Conservation (phyloP, 2,113 vertebrate species). For the Isichthys henryi region DNA sequence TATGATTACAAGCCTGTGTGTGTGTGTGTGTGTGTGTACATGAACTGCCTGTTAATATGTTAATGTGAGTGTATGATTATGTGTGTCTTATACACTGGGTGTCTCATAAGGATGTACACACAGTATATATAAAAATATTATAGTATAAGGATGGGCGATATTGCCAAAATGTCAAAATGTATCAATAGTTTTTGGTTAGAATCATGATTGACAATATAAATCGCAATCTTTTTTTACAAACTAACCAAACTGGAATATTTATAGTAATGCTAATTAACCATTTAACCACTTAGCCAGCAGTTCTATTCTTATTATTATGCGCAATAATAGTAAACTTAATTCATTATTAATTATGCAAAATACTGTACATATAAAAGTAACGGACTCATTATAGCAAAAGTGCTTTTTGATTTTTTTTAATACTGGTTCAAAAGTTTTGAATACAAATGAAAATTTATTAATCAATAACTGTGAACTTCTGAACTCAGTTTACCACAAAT, state of each 20-base stretch:
- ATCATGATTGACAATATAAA: neutral
- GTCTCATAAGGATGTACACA: neutral
- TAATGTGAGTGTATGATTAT: neutral
- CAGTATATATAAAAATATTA: neutral
- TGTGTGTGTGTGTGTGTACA: neutral
- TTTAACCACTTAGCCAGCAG: neutral
- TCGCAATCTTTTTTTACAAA: neutral
- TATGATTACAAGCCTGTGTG: neutral
- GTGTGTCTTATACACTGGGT: constrained; percentile 15
- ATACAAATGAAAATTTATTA: neutral
- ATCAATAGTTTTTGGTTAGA: neutral
- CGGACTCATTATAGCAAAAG: neutral
- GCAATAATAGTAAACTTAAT: neutral
- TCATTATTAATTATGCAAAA: neutral
- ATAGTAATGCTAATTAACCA: neutral
- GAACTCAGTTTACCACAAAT: neutral
- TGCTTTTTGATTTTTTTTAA: neutral
- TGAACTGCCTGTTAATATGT: neutral
- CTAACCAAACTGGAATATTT: neutral
- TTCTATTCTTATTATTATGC: neutral
- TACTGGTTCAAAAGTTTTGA: neutral
- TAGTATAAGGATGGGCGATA: neutral
- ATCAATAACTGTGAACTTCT: neutral
- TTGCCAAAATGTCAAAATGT: neutral
- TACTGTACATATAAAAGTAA: neutral